phyloP scores from a whole-genome alignment of 2,888 invertebrate genomes.

The Drosophila quinaria region DNA sequence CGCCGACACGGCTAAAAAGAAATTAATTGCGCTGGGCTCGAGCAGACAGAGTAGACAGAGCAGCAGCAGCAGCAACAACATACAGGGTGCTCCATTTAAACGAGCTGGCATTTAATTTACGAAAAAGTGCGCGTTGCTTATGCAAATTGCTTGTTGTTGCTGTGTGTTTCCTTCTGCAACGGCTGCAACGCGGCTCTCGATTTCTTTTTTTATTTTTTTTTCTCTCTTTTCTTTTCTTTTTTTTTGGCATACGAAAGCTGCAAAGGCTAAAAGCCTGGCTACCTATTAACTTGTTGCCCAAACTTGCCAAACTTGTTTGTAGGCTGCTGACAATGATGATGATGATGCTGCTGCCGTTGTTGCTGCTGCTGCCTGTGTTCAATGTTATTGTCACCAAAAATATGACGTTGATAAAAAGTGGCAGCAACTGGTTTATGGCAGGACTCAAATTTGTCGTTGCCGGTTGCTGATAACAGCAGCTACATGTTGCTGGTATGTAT shows the following conservation, averaged over 20 bases:
- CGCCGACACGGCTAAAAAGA: conserved; percentile 81
- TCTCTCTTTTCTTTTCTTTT: conserved; percentile 30
- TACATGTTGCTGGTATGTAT: conserved; percentile 64
- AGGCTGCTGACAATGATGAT: conserved; percentile 49
- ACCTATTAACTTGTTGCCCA: conserved; percentile 78
- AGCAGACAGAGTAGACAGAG: conserved; percentile 46
- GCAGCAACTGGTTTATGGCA: conserved; percentile 79
- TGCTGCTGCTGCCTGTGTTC: conserved; percentile 59
- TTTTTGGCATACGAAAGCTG: conserved; percentile 71
- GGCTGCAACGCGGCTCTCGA: conserved; percentile 48
- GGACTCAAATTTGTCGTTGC: conserved; percentile 75
- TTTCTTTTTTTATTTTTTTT: conserved; percentile 28
- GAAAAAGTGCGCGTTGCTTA: conserved; percentile 82
- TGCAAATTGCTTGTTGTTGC: conserved; percentile 77
- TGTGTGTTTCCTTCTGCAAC: conserved; percentile 34
- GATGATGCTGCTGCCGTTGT: conserved; percentile 34
- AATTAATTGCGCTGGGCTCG: conserved; percentile 80
- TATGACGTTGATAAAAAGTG: conserved; percentile 68
- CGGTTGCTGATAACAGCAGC: conserved; percentile 65
- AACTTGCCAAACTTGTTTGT: conserved; percentile 79
- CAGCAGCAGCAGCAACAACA: conserved; percentile 40
- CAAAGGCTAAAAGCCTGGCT: conserved; percentile 45
- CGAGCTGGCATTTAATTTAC: conserved; percentile 79
- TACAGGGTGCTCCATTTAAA: conserved; percentile 80
- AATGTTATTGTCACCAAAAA: conserved; percentile 82